phyloP scores from a whole-genome alignment of 2,113 vertebrate genomes.

The Mus spicilegus region DNA sequence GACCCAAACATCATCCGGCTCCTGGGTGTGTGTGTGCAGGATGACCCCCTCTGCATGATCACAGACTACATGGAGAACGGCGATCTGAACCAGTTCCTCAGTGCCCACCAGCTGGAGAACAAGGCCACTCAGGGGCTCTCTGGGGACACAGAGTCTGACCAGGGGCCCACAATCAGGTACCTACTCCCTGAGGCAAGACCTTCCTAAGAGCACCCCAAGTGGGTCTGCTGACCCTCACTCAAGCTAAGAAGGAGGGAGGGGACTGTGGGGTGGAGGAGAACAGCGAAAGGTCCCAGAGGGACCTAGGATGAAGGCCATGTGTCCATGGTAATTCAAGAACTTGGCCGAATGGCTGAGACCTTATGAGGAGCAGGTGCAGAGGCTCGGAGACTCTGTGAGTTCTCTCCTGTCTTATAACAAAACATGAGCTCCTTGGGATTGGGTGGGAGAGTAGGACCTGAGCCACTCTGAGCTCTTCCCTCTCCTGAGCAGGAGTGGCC shows the following conservation, averaged over 20 bases:
- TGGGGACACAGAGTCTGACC: slow-evolving; percentile 81
- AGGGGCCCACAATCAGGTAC: slow-evolving; percentile 91
- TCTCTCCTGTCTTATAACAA: background rate
- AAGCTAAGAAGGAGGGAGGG: background rate
- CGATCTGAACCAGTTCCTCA: slow-evolving; percentile 95
- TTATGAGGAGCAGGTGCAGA: background rate
- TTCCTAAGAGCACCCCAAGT: background rate
- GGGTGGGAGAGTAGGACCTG: background rate
- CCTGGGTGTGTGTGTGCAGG: slow-evolving; percentile 94
- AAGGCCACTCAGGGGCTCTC: slow-evolving; percentile 86
- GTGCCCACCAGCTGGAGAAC: slow-evolving; percentile 90
- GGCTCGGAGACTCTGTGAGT: background rate
- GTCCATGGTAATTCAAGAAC: background rate
- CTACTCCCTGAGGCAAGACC: accelerated
- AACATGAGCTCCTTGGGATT: background rate
- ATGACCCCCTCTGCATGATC: slow-evolving; percentile 95
- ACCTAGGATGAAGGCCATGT: background rate
- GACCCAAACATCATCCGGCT: slow-evolving; percentile 96
- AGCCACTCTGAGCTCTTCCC: background rate
- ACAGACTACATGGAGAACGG: slow-evolving; percentile 98
- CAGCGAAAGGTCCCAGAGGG: background rate
- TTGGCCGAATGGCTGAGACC: background rate
- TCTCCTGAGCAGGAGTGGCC: too few species aligned
- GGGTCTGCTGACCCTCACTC: background rate
- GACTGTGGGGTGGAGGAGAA: background rate